A percentile compares a stretch with the other conserved stretches of the same genome.
phyloP scores from a whole-genome alignment of 1,140 invertebrate species.

The Cherax quadricarinatus region DNA sequence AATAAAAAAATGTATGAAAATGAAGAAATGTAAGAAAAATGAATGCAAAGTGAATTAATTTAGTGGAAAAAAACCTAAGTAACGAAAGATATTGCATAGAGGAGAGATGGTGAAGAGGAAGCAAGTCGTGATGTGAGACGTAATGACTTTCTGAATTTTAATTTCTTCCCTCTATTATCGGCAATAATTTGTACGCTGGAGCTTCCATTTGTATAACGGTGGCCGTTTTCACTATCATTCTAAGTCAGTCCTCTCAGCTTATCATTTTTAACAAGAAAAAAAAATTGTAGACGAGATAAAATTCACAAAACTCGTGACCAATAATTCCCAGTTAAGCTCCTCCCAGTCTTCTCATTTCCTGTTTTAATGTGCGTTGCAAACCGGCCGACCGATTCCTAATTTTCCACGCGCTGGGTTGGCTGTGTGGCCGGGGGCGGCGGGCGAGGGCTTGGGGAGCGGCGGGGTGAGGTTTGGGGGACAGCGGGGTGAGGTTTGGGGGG shows the following conservation, averaged over 20 bases:
- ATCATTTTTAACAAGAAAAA: neutral
- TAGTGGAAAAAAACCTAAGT: too few relatives aligned
- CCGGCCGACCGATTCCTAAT: slow-evolving; percentile 62
- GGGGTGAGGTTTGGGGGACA: neutral
- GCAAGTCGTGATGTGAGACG: neutral
- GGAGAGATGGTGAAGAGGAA: neutral
- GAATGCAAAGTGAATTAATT: too few relatives aligned
- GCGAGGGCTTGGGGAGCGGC: neutral
- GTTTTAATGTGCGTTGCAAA: slow-evolving; percentile 66
- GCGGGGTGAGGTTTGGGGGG: neutral
- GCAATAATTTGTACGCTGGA: too few relatives aligned
- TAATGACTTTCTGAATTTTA: neutral
- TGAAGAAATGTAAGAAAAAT: too few relatives aligned
- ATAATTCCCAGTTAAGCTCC: slow-evolving; percentile 14
- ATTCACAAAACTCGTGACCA: slow-evolving; percentile 1
- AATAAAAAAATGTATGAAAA: too few relatives aligned
- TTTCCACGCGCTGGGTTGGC: slow-evolving; percentile 53
- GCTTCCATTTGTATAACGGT: too few relatives aligned
- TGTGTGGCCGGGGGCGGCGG: neutral
- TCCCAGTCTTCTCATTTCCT: slow-evolving; percentile 60
- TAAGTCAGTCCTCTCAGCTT: neutral
- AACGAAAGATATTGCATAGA: neutral
- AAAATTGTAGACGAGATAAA: neutral
- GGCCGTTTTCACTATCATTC: neutral
- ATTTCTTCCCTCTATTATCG: neutral